These are phyloP conservation scores for Siderastrea siderea DNA, from an alignment of 92 coral and sea anemone species.

Conservation along the genomic window DNA sequence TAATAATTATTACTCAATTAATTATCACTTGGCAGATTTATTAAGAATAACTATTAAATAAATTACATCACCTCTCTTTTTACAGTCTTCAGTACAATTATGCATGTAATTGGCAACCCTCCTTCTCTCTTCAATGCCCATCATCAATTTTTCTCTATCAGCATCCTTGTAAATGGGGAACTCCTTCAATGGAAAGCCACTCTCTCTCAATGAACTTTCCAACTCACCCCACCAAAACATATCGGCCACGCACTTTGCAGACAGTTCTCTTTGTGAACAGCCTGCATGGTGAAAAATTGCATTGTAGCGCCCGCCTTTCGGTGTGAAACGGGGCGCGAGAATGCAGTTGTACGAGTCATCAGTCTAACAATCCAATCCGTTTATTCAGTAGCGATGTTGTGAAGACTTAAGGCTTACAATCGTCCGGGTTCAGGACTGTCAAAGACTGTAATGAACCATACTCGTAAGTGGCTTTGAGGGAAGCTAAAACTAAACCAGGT, in stretches of 20 bases:
- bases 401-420: too few species aligned
- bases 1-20: background rate
- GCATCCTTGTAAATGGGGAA: background rate
- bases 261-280: slow-evolving; percentile 5
- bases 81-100: background rate
- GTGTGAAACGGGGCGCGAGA: too few species aligned
- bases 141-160: slow-evolving; percentile 3
- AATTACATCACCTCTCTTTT: slow-evolving; percentile 4
- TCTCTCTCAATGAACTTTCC: background rate
- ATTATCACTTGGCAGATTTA: background rate
- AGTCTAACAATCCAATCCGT: too few species aligned
- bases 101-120: background rate
- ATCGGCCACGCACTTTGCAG: background rate
- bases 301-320: too few species aligned
- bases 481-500: too few species aligned
- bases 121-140: slow-evolving; percentile 5
- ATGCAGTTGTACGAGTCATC: too few species aligned
- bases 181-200: background rate
- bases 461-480: too few species aligned
- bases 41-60: background rate
- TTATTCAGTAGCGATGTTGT: too few species aligned
- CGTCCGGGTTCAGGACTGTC: too few species aligned
- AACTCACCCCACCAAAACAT: slow-evolving; percentile 18
- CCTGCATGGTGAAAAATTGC: too few species aligned
- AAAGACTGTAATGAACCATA: too few species aligned